Conservation (phyloP, 2,797 vertebrate genomes). For the Todus mexicanus region DNA sequence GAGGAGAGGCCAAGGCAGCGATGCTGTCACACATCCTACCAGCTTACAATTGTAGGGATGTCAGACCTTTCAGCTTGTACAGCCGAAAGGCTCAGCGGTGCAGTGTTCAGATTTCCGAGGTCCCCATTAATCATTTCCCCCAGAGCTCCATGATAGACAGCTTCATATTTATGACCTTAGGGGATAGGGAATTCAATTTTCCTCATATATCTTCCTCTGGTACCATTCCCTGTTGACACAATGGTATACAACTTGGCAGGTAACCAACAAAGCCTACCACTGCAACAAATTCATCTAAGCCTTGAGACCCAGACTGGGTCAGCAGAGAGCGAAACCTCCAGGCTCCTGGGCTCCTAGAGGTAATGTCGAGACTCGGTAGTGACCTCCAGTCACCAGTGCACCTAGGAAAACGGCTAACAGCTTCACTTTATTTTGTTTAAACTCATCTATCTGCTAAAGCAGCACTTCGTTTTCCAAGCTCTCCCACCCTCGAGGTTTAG, state of each 20-base stretch:
- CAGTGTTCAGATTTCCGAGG: not conserved
- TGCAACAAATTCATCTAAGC: not conserved
- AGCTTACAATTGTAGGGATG: not conserved
- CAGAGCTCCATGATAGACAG: not conserved
- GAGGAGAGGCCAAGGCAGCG: not conserved
- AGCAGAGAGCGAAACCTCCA: not conserved
- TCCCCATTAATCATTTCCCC: not conserved
- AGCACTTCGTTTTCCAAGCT: not conserved
- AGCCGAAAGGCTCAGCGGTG: not conserved
- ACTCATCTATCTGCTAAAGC: not conserved
- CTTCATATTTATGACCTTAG: not conserved
- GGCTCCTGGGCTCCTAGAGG: not conserved
- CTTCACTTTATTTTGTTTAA: not conserved
- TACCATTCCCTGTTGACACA: not conserved
- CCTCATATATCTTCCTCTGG: not conserved
- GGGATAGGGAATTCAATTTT: not conserved
- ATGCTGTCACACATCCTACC: not conserved
- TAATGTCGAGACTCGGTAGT: not conserved
- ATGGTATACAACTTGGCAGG: not conserved
- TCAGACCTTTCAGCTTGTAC: not conserved
- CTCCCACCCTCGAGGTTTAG: not conserved
- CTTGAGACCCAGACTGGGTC: not conserved
- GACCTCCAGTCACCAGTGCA: not conserved
- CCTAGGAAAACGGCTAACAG: not conserved
- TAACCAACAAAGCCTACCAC: not conserved